Conservation (phyloP, 1,140 invertebrate species). For the Tachypleus tridentatus region DNA sequence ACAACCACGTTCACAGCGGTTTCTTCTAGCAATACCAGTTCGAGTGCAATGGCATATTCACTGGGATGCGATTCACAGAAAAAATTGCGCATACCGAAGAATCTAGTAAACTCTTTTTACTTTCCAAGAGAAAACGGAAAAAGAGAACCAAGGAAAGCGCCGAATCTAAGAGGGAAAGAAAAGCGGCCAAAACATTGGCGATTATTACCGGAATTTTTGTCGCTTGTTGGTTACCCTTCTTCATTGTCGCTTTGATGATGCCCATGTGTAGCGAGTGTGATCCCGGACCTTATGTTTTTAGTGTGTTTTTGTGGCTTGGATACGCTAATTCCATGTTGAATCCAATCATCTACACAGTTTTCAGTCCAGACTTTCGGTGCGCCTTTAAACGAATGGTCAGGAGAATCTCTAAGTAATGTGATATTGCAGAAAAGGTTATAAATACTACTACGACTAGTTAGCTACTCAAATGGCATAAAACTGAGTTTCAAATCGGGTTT, state of each 20-base stretch:
- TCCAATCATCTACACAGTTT: conserved; percentile 72
- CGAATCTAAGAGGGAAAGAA: conserved; percentile 59
- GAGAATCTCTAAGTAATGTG: no score
- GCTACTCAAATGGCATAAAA: no score
- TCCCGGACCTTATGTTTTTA: conserved; percentile 60
- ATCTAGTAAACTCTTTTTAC: no score
- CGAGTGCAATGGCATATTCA: conserved; percentile 4
- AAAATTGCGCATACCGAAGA: conserved; percentile 12
- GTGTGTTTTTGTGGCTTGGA: conserved; percentile 76
- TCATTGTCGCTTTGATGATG: conserved; percentile 73
- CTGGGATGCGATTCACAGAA: conserved; percentile 5
- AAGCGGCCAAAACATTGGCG: conserved; percentile 37
- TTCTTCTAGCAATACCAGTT: conserved; percentile 11
- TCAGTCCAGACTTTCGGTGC: conserved; percentile 21
- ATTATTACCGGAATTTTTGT: conserved; percentile 62
- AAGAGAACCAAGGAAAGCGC: conserved; percentile 2
- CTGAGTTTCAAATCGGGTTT: no score
- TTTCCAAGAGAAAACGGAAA: conserved; percentile 8
- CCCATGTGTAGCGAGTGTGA: conserved; percentile 64
- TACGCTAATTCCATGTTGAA: conserved; percentile 85
- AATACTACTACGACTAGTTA: no score
- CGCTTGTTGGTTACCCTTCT: conserved; percentile 88
- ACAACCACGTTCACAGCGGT: conserved; percentile 11
- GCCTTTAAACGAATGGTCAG: conserved; percentile 8
- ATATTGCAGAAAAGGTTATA: no score